Conservation (phyloP, 2,113 vertebrate genomes). For the Hemibates koningsi region DNA sequence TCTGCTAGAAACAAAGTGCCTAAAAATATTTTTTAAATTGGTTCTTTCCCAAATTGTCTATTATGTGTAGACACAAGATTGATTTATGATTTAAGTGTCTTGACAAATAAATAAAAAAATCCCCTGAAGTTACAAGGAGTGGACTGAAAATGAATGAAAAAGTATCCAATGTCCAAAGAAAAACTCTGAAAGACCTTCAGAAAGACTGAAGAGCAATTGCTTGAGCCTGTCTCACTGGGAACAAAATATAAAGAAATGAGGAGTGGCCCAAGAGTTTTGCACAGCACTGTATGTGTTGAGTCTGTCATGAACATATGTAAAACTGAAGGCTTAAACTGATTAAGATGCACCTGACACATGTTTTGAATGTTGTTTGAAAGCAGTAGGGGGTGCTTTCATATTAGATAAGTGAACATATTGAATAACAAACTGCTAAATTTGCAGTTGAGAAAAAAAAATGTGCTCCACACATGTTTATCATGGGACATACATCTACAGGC, state of each 20-base stretch:
- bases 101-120: background rate
- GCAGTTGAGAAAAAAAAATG: background rate
- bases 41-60: background rate
- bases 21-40: background rate
- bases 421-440: background rate
- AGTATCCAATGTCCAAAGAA: background rate
- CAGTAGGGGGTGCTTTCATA: background rate
- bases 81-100: background rate
- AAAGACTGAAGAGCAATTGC: background rate
- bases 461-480: background rate
- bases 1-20: background rate
- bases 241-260: background rate
- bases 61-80: background rate
- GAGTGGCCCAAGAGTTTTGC: background rate
- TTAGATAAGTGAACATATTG: background rate
- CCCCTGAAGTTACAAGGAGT: background rate
- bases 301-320: background rate
- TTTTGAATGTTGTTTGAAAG: background rate
- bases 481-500: constrained; percentile 86
- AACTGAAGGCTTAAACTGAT: constrained; percentile 10
- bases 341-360: background rate
- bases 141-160: background rate
- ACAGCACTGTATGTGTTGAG: background rate
- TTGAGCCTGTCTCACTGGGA: background rate
- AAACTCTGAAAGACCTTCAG: background rate